Base-by-base conservation (phyloP, 1,140 invertebrate genomes). In the Hesperophylax magnus region DNA sequence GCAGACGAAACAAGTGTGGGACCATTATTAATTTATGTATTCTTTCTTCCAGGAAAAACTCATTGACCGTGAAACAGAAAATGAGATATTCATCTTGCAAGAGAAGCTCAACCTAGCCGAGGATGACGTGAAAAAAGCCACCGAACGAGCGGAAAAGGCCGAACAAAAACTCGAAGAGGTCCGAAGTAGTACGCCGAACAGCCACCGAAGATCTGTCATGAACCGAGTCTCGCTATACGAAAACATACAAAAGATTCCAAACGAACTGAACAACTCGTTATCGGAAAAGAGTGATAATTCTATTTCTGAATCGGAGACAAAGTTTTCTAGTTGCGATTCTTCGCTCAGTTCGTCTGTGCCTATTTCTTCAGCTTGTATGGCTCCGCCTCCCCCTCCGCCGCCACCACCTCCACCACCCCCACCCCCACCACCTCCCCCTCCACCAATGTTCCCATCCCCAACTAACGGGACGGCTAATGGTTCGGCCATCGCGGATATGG, bases 41-140 rank as follows among this genome's bases (percentile, higher is more conserved):
- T 58, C 20, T 58, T 11, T 61, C 77, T 87, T 91, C 3, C 90
- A 95, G 90, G 91, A 94, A 63, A 93, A 94, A 86, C 83, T 94
- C 24, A 91, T 93, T 67, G 92, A 93, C 79, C 91, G 91, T 84
- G 92, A 94, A 77, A 91, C 91, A 54, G 92, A 94, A 77, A 91
- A 92, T 0, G 92, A 94, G 81, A 91, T 93, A 24, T 92, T 94
- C 67, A 88, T 94, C 9, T 90, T 94, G 61, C 93, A 94, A 82
- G 94, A 95, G 85, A 93, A 94, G 81, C 87, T 95, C 17, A 93
- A 91, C 86, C 85, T 94, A 0, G 92, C 93, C 0, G 94, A 94
- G 85, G 92, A 92, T 6, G 93, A 95, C 82, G 87, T 94, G 2
- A 88, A 91, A 69, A 90, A 91, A 77, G 92, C 93, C 1, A 81